phyloP scores from a whole-genome alignment of 2,888 invertebrate genomes.

The Megastigmus dorsalis region DNA sequence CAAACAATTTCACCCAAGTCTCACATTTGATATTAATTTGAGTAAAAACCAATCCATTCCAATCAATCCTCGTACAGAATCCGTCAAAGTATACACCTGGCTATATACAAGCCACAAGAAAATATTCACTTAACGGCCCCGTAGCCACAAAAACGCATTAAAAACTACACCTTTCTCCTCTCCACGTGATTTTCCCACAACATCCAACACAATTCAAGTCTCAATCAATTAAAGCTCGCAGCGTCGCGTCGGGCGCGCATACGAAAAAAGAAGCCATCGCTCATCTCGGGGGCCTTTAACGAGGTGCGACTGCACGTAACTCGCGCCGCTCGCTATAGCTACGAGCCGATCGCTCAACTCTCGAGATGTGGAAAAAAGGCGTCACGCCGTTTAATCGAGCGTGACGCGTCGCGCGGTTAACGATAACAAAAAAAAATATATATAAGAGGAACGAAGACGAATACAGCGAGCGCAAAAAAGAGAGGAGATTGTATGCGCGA shows the following conservation, averaged over 20 bases:
- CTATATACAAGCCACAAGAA: no score
- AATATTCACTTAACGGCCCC: no score
- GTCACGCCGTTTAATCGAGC: constrained; percentile 3
- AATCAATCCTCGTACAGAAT: background rate
- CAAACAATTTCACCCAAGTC: no score
- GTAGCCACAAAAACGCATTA: background rate
- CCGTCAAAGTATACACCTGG: background rate
- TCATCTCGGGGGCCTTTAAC: no score
- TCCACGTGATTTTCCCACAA: background rate
- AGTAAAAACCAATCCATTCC: background rate
- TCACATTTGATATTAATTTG: background rate
- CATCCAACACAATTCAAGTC: background rate
- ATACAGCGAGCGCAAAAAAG: background rate
- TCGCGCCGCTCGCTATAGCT: background rate
- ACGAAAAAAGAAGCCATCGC: background rate
- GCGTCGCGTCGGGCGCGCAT: no score
- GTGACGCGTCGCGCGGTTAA: no score
- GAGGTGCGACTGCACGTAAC: no score
- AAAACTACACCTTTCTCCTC: background rate
- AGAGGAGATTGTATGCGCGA: background rate
- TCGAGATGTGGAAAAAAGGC: background rate
- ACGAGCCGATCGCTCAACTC: constrained; percentile 3
- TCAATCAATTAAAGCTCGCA: constrained; percentile 5
- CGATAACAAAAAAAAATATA: no score
- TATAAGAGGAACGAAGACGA: background rate